These are phyloP conservation scores for Sternarchorhynchus goeldii DNA, from an alignment of 2,797 vertebrate genomes.

Conservation along the genomic window DNA sequence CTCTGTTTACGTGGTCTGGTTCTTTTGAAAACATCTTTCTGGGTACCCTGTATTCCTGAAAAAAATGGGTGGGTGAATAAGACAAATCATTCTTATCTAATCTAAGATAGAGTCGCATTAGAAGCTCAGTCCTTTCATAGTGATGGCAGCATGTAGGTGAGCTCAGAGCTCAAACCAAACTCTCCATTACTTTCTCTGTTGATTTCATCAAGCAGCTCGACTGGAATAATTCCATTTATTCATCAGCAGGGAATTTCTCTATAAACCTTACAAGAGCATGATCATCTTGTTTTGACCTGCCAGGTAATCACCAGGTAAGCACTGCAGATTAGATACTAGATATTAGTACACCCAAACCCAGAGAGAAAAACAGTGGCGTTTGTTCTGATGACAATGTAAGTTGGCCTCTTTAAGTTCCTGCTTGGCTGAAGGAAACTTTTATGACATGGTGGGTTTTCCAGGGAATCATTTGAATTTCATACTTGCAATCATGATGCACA, in stretches of 20 bases:
- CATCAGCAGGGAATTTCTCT: no score
- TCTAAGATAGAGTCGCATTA: not conserved
- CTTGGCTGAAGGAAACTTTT: not conserved
- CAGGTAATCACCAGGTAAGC: not conserved
- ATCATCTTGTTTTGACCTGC: not conserved
- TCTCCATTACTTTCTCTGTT: not conserved
- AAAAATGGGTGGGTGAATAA: not conserved
- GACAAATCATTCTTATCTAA: not conserved
- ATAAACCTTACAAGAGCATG: not conserved
- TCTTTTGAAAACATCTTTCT: not conserved
- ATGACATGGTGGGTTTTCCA: not conserved
- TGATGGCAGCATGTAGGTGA: not conserved
- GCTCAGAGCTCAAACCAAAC: no score
- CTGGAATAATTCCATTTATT: not conserved
- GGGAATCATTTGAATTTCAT: slow-evolving; percentile 6
- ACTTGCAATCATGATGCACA: not conserved
- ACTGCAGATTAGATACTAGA: not conserved
- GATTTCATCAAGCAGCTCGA: no score
- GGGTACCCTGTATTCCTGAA: not conserved
- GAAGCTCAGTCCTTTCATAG: not conserved
- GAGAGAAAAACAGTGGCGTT: no score
- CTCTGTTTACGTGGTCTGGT: no score
- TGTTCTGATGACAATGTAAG: no score
- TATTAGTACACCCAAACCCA: no score
- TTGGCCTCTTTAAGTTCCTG: not conserved